Percentiles rank a stretch among this genome's conserved stretches.
These are phyloP conservation scores for Troilus luridus DNA, from an alignment of 2,888 invertebrate species.

Conservation along the genomic window DNA sequence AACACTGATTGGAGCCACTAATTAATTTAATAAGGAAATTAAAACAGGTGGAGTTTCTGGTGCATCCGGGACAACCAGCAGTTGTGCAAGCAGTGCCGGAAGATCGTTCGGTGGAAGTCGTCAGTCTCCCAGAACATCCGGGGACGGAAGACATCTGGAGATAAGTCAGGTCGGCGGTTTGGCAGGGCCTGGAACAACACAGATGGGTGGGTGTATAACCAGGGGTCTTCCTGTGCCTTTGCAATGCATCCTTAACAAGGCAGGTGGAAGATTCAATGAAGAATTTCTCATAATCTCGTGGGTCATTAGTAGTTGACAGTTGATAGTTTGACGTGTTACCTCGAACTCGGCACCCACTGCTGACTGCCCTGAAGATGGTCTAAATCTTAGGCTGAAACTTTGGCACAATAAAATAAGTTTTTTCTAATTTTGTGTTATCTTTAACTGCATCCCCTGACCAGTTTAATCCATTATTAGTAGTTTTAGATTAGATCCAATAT, in stretches of 20 bases:
- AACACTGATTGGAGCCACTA: background rate
- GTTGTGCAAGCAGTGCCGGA: background rate
- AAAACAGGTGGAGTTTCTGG: background rate
- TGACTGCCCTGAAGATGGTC: too few species aligned
- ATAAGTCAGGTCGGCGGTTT: background rate
- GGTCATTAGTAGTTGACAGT: too few species aligned
- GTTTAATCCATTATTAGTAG: too few species aligned
- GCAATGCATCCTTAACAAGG: background rate
- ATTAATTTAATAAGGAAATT: background rate
- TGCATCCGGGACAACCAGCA: background rate
- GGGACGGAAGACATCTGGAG: slow-evolving; percentile 27
- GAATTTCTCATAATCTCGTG: too few species aligned
- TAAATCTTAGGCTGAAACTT: too few species aligned
- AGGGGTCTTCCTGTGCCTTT: background rate
- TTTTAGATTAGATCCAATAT: too few species aligned
- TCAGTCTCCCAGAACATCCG: slow-evolving; percentile 32
- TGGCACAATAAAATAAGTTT: too few species aligned
- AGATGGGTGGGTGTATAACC: background rate
- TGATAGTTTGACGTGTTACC: too few species aligned
- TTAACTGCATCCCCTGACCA: too few species aligned
- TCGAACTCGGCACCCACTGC: too few species aligned
- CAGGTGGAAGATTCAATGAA: background rate
- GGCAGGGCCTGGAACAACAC: background rate
- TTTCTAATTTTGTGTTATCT: too few species aligned
- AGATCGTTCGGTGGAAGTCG: slow-evolving; percentile 6